Percentiles rank a stretch among this genome's conserved stretches.
These are phyloP conservation scores for Tetragonula clypearis DNA, from an alignment of 1,140 invertebrate species.

Conservation along the genomic window DNA sequence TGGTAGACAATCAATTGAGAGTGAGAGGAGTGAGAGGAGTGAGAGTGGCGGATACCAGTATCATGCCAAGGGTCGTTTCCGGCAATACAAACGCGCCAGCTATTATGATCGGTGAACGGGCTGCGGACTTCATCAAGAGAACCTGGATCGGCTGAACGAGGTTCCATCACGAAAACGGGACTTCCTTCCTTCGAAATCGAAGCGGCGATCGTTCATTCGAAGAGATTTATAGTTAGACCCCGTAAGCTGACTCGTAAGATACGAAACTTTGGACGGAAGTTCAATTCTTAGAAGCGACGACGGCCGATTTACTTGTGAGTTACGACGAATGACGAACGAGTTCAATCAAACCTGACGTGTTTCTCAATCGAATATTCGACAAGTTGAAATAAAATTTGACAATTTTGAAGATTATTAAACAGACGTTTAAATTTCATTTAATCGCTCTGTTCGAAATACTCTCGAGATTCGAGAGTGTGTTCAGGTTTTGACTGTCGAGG, in stretches of 20 bases:
- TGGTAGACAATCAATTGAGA: conserved; percentile 87
- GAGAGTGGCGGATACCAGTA: conserved; percentile 89
- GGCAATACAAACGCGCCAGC: conserved; percentile 92
- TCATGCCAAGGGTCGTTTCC: conserved; percentile 89
- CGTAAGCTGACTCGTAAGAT: not conserved
- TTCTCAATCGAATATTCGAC: no score
- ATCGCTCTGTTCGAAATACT: not conserved
- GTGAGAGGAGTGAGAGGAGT: conserved; percentile 87
- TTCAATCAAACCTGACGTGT: not conserved
- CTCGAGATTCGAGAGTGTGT: not conserved
- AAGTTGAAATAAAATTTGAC: no score
- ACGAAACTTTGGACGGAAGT: not conserved
- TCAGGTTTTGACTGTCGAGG: not conserved
- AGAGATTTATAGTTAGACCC: conserved; percentile 5
- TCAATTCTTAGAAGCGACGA: not conserved
- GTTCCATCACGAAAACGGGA: not conserved
- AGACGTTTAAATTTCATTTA: not conserved
- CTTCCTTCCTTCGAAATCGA: not conserved
- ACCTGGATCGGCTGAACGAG: conserved; percentile 82
- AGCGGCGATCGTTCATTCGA: not conserved
- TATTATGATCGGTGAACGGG: conserved; percentile 93
- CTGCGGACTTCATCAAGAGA: conserved; percentile 89
- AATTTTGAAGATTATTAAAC: no score
- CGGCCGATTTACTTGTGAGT: not conserved
- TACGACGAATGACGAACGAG: not conserved